Base-by-base conservation (phyloP, 2,888 invertebrate species). In the Sialis fuliginosa region DNA sequence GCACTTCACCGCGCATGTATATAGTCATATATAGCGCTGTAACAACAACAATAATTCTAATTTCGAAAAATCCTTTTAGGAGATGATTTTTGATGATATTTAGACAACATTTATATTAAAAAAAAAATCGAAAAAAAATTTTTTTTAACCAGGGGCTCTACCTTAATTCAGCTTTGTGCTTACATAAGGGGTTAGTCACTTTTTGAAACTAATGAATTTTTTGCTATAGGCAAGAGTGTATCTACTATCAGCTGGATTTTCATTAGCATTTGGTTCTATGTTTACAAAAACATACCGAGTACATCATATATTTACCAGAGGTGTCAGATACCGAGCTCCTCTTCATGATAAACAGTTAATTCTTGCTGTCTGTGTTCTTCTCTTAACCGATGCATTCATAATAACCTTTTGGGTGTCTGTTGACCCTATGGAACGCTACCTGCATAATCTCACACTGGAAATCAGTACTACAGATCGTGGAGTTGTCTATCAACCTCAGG, bases 241-340 rank as follows among this genome's bases (percentile, higher is more conserved):
- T 68, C 72, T 92, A 45, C 70, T 92, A 44, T 88, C 90, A 2
- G 86, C 89, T 42, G 92, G 91, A 32, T 92, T 91, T 64, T 90
- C 91, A 0, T 64, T 92, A 54, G 86, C 91, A 1, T 92, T 92
- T 59, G 92, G 92, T 34, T 89, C 92, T 13, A 92, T 92, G 86
- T 91, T 92, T 62, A 88, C 90, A 4, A 92, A 92, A 68, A 92
- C 91, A 0, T 92, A 91, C 65, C 68, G 92, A 45, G 90, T 92
- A 9, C 90, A 92, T 66, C 76, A 89, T 57, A 88, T 92, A 63
- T 91, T 92, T 64, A 85, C 88, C 49, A 78, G 86, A 55, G 81
- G 83, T 55, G 77, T 90, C 0, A 83, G 90, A 53, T 89, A 86
- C 64, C 89, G 88, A 55, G 91, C 89, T 75, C 71, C 92, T 50